These are phyloP conservation scores for Plebejus melissa DNA, from an alignment of 2,888 invertebrate species.

Conservation along the genomic window DNA sequence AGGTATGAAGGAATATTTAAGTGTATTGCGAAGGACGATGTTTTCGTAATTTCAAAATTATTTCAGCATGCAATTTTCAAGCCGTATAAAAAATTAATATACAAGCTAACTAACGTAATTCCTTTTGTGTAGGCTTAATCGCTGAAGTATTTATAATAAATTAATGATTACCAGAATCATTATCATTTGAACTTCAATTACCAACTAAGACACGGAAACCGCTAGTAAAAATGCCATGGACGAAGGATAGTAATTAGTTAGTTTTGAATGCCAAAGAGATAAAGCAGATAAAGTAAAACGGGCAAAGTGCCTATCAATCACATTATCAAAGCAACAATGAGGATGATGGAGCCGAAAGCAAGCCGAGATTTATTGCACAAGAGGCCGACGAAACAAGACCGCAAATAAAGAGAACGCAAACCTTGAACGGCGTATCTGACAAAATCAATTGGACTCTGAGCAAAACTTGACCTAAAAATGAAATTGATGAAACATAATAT, in stretches of 20 bases:
- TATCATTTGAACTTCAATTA: not conserved
- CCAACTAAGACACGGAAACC: not conserved
- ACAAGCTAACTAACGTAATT: not conserved
- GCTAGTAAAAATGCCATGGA: conserved; percentile 19
- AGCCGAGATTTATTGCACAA: conserved; percentile 72
- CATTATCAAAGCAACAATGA: conserved; percentile 71
- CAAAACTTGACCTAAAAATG: conserved; percentile 75
- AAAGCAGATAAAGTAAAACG: conserved; percentile 38
- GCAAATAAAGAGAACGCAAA: conserved; percentile 77
- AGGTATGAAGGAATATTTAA: conserved; percentile 1
- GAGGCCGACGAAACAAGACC: conserved; percentile 75
- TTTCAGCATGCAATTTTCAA: not conserved
- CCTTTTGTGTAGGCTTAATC: not conserved
- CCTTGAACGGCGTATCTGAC: conserved; percentile 76
- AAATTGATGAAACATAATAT: conserved; percentile 58
- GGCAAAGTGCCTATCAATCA: conserved; percentile 67
- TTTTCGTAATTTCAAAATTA: not conserved
- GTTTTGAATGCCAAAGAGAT: conserved; percentile 13
- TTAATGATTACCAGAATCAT: not conserved
- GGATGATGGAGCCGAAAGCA: conserved; percentile 68
- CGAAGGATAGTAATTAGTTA: conserved; percentile 23
- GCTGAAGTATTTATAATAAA: not conserved
- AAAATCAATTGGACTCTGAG: conserved; percentile 75
- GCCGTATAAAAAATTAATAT: not conserved
- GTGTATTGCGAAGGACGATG: not conserved